Percentiles rank a stretch among this genome's conserved stretches.
Conservation (phyloP, 2,888 invertebrate genomes). For the Chloroclystis v-ata region DNA sequence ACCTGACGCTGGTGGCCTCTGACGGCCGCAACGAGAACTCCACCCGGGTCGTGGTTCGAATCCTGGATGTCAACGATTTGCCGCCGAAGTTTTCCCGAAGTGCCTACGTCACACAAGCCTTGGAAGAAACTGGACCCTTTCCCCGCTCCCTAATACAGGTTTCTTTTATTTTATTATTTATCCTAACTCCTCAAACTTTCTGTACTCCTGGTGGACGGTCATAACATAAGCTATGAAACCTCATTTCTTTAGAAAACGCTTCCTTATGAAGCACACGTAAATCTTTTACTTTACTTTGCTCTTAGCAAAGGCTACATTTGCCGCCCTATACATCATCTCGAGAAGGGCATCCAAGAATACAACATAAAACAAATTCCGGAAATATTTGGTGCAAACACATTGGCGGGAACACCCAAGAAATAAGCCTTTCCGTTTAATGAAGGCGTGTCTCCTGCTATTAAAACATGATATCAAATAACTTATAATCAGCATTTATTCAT, state of each 20-base stretch:
- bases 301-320: conserved; percentile 1
- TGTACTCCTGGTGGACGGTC: conserved; percentile 7
- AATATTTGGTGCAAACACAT: conserved; percentile 7
- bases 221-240: neutral
- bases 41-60: conserved; percentile 88
- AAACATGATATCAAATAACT: too few species aligned
- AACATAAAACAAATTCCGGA: neutral
- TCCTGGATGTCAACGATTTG: conserved; percentile 93
- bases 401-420: neutral
- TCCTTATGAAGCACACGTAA: neutral
- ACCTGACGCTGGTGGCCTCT: conserved; percentile 92
- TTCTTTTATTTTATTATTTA: conserved; percentile 60
- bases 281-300: neutral
- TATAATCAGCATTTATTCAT: too few species aligned
- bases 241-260: neutral
- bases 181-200: conserved; percentile 24
- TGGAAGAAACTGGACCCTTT: conserved; percentile 87
- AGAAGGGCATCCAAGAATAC: neutral
- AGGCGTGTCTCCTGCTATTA: too few species aligned
- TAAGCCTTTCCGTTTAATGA: neutral
- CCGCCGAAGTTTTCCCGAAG: conserved; percentile 88
- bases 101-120: conserved; percentile 83
- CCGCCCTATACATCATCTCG: conserved; percentile 2
- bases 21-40: conserved; percentile 94
- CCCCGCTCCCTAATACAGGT: conserved; percentile 86